Evolutionary conservation across 2,888 invertebrate species (phyloP), one percentile per base, ranked within the genome.

Genomic region (Nomada flava): DNA sequence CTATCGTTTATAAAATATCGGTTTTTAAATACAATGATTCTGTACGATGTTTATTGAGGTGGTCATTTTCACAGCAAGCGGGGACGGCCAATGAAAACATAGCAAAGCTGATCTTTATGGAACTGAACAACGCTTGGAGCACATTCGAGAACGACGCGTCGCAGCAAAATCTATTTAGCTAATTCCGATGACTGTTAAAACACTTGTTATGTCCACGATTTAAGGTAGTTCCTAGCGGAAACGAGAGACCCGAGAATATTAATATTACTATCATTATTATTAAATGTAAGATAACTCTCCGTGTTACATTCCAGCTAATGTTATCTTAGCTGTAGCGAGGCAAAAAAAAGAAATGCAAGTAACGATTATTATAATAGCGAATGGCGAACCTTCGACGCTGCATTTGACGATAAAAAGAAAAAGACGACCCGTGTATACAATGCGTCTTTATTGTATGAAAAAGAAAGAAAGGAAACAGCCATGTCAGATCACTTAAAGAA

Each of bases 111-210:
- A 98, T 99, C 92, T 99, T 99, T 94, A 98, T 99, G 96, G 99
- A 99, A 94, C 95, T 99, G 87, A 99, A 99, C 94, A 99, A 99
- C 93, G 99, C 99, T 26, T 99, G 99, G 99, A 97, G 97, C 90
- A 98, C 99, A 93, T 99, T 99, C 94, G 98, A 98, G 93, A 97
- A 96, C 92, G 97, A 98, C 94, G 95, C 96, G 79, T 95, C 97
- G 86, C 97, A 97, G 92, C 97, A 97, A 93, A 97, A 97, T 91
- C 94, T 96, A 94, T 96, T 96, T 94, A 94, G 93, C 88, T 94
- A 94, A 93, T 86, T 88, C 57, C 78, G 71, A 82, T 84, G 53
- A 82, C 69, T 82, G 80, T 88, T 86, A 89, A 62, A 15, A 64
- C 47, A 60, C 60, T 77, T 80, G 81, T 87, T 83, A 86, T 84